Evolutionary conservation across 2,797 vertebrate species (phyloP), one percentile per base, ranked within the genome.

Genomic region (Rhodeus uyekii): DNA sequence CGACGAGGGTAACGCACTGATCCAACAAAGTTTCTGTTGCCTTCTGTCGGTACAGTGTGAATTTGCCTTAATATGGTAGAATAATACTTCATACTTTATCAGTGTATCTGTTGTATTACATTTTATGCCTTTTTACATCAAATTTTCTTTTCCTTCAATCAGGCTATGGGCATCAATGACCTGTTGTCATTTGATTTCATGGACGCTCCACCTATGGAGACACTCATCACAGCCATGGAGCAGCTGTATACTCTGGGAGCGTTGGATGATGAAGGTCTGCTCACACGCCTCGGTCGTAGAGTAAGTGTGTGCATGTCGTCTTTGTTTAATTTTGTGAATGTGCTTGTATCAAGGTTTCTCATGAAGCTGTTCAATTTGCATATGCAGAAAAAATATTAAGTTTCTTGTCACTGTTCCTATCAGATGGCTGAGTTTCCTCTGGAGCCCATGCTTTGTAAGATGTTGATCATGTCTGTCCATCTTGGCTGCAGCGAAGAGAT

Each of bases 161-260:
- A 99, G 98, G 98, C 98, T 0, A 99, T 99, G 98, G 98, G 98
- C 76, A 99, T 99, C 93, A 99, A 99, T 2, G 98, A 99, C 90
- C 92, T 99, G 64, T 94, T 99, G 42, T 99, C 98, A 4, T 99
- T 99, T 75, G 98, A 99, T 93, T 99, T 99, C 78, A 99, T 99
- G 98, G 98, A 99, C 38, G 98, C 98, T 58, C 98, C 98, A 0
- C 98, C 98, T 0, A 99, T 99, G 97, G 98, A 99, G 91, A 99
- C 98, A 1, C 94, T 99, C 39, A 99, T 99, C 91, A 99, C 98
- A 3, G 98, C 98, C 87, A 99, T 99, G 98, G 98, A 99, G 90
- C 98, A 99, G 89, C 94, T 99, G 3, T 99, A 99, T 90, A 99
- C 97, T 0, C 93, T 99, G 87, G 98, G 98, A 72, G 96, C 98